Percentiles rank a stretch among this genome's conserved stretches.
These are phyloP conservation scores for Cephalopterus ornatus DNA, from an alignment of 2,113 vertebrate species.

Conservation along the genomic window DNA sequence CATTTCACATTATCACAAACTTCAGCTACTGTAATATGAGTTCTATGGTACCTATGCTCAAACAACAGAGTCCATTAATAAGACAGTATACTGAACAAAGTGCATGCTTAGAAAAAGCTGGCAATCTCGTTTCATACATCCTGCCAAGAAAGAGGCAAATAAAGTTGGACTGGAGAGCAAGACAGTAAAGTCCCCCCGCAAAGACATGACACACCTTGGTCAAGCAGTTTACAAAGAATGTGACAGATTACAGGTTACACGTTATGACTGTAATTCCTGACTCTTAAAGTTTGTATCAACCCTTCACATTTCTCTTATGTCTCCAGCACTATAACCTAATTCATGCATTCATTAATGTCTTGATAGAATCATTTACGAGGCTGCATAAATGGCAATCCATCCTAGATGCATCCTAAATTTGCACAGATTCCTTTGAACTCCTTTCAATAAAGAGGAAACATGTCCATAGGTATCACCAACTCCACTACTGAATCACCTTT, in stretches of 20 bases:
- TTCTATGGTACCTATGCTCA: neutral
- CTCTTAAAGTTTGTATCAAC: neutral
- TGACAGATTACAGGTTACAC: neutral
- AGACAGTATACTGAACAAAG: neutral
- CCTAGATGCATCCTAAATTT: neutral
- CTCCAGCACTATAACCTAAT: neutral
- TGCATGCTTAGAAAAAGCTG: neutral
- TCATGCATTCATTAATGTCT: neutral
- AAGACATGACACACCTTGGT: neutral
- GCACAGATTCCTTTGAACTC: neutral
- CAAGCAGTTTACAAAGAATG: neutral
- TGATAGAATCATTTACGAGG: neutral
- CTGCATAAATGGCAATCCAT: neutral
- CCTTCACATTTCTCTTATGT: neutral
- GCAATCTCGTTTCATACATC: neutral
- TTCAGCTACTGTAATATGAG: neutral
- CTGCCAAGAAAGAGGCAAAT: neutral
- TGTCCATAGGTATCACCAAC: neutral
- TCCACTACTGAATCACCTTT: neutral
- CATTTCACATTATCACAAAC: neutral
- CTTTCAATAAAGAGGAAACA: neutral
- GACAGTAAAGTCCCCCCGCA: neutral
- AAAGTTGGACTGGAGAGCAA: neutral
- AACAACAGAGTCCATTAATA: neutral
- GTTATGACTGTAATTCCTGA: neutral